Evolutionary conservation across 2,888 invertebrate species (phyloP), one percentile per base, ranked within the genome.

Genomic region (Ophion slaviceki): DNA sequence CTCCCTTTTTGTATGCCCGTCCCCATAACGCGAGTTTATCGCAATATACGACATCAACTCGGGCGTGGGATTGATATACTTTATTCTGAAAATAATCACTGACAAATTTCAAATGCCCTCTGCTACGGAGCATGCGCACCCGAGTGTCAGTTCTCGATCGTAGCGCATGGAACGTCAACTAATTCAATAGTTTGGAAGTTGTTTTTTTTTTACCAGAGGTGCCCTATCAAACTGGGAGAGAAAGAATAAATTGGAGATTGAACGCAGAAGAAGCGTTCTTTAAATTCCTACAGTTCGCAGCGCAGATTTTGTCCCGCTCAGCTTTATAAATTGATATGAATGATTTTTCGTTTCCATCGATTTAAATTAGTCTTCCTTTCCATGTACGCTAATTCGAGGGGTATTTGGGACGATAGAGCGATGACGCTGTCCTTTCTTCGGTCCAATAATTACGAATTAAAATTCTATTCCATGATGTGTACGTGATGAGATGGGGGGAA

Each of bases 111-210:
- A 28, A 47, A 47, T 32, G 72, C 24, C 57, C 36, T 59, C 53
- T 53, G 32, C 36, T 2, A n/a, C 59, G 59, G 36, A 20, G 59
- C 72, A 72, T 72, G 72, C 59, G 36, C 72, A 10, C 28, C 28
- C n/a, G 24, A 24, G 14, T 4, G 47, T 47, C 47, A 47, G 14
- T 11, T 47, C 47, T 11, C 47, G 14, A 47, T 11, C 47, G 47
- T 47, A 2, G 47, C 47, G 14, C 47, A 14, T 47, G 47, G 14
- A 47, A 47, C 1, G 14, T 47, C 47, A 47, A 47, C 17, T 11
- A 10, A 47, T 47, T 14, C 47, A 14, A 1, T 47, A 47, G 14
- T 14, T 11, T 14, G 47, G 14, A 3, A 11, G 8, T 40, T 3
- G 14, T 47, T 47, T 8, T 0, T 47, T 47, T 47, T 2, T 47